Evolutionary conservation across 2,797 vertebrate species (phyloP).

Genomic region (Pseudochaenichthys georgianus): DNA sequence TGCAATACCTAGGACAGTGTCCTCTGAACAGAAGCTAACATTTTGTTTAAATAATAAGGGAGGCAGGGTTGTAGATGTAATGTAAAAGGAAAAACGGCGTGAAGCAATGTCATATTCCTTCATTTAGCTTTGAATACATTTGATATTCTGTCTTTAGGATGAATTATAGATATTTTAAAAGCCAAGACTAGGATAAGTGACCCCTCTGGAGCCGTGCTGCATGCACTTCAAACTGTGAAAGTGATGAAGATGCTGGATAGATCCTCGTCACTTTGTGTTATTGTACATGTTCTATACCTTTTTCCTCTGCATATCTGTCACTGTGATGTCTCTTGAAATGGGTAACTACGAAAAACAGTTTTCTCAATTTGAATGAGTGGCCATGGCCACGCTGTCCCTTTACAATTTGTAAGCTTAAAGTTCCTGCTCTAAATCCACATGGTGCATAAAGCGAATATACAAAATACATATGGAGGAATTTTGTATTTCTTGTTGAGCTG

Average conservation of each 20-base stretch:
- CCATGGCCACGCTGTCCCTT: neutral
- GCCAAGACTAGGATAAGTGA: constrained; percentile 48
- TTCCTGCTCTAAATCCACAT: neutral
- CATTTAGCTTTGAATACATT: constrained; percentile 50
- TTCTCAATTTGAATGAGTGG: neutral
- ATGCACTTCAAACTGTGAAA: constrained; percentile 30
- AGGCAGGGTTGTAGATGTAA: constrained; percentile 28
- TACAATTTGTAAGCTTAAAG: constrained; percentile 7
- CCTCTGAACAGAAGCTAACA: constrained; percentile 35
- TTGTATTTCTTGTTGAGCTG: neutral
- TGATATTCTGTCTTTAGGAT: constrained; percentile 58
- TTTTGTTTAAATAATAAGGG: constrained; percentile 55
- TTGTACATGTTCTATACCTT: constrained; percentile 3
- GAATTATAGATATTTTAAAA: constrained; percentile 79
- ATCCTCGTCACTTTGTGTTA: neutral
- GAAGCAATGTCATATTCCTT: constrained; percentile 67
- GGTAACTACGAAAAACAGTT: constrained; percentile 1
- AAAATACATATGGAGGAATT: too few relatives aligned
- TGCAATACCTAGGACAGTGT: constrained; percentile 38
- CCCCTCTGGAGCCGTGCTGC: constrained; percentile 13
- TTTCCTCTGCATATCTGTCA: neutral
- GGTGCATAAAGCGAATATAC: neutral
- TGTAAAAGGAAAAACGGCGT: constrained; percentile 51
- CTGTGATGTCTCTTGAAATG: neutral
- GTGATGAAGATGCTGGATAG: neutral